Evolutionary conservation across 2,888 invertebrate genomes (phyloP).

Genomic region (Metopia argyrocephala): DNA sequence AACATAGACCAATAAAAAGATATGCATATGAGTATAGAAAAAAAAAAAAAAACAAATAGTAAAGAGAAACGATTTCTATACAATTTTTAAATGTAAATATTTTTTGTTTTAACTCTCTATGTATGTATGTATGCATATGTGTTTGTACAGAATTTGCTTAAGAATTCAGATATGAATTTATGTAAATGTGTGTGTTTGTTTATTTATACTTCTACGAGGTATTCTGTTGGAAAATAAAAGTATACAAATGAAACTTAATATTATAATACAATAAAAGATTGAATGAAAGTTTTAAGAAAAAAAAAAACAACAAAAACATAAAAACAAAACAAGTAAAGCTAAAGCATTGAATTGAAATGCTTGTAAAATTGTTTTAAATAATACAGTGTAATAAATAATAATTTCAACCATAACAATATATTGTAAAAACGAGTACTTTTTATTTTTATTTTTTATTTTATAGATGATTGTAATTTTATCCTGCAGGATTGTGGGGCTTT

Average conservation of each 20-base stretch:
- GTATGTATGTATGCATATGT: background rate
- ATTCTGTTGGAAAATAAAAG: slow-evolving; percentile 27
- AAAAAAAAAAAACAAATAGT: background rate
- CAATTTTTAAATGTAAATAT: background rate
- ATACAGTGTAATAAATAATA: background rate
- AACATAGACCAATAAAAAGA: background rate
- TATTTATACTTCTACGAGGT: background rate
- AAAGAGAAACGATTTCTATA: background rate
- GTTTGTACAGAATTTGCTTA: background rate
- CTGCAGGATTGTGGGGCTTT: too few relatives aligned
- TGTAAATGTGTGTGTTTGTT: slow-evolving; percentile 8
- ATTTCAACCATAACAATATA: too few relatives aligned
- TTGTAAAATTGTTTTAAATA: slow-evolving; percentile 24
- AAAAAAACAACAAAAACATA: background rate
- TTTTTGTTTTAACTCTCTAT: background rate
- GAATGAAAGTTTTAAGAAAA: background rate
- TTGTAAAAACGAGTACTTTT: too few relatives aligned
- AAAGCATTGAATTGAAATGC: slow-evolving; percentile 24
- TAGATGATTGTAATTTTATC: too few relatives aligned
- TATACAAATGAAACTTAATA: slow-evolving; percentile 35
- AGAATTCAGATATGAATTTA: background rate
- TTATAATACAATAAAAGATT: background rate
- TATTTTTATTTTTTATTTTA: too few relatives aligned
- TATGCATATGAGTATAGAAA: background rate
- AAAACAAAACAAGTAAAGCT: background rate